Evolutionary conservation across 2,797 vertebrate species (phyloP), one percentile per base, ranked within the genome.

Genomic region (Epinephelus coioides): DNA sequence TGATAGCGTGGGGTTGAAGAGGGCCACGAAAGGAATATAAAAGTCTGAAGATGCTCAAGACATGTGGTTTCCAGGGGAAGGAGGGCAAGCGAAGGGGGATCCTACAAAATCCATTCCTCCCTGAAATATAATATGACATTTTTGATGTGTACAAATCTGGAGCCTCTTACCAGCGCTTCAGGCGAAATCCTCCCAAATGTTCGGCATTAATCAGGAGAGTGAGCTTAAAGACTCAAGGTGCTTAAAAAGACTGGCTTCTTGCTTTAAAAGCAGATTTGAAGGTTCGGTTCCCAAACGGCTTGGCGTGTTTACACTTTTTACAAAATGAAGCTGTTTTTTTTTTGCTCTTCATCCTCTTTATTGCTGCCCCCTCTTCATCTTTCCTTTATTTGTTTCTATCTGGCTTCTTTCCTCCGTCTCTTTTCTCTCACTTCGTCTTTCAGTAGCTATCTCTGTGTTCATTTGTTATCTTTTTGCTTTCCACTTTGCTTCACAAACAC

Each of bases 121-220:
- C 56, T 76, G 61, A 90, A 85, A 87, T 86, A 82, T 84, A 81
- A 86, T 76, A 69, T 77, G 84, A 91, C 86, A 76, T 87, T 86
- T 78, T 74, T 84, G 86, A 90, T 79, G 79, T 89, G 84, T 84
- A 83, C 78, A 88, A 84, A 86, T 89, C 78, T 86, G 82, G 50
- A 86, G 84, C 80, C 72, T 92, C 82, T 81, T 89, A 87, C 61
- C 63, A 80, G 75, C 3, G 57, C 84, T 87, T 82, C 67, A 80
- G 80, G 86, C 84, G 53, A 83, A 92, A 90, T 83, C 88, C 83
- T 82, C 64, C 85, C 74, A 85, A 88, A 84, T 85, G 79, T 88
- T 88, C 13, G 0, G 68, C 78, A 82, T 86, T 89, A 86, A 92
- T 90, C 85, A 90, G 70, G 54, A 86, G 75, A 76, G 76, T 56